A percentile compares a stretch with the other conserved stretches of the same genome.
These are phyloP conservation scores for Conomelus anceps DNA, from an alignment of 2,888 invertebrate genomes.

Conservation along the genomic window DNA sequence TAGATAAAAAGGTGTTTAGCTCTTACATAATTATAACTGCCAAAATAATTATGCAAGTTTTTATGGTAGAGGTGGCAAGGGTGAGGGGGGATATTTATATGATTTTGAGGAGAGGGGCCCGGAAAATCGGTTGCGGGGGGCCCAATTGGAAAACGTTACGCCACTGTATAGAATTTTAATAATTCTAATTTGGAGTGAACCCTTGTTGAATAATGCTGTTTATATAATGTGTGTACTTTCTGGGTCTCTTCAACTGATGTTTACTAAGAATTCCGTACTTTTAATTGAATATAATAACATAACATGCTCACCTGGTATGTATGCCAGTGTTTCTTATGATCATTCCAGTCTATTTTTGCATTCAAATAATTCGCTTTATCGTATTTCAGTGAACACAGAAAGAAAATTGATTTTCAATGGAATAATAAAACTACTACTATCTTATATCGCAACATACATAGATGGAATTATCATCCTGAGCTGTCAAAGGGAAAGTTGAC, in stretches of 20 bases:
- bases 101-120: no score
- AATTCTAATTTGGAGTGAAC: background rate
- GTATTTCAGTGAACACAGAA: background rate
- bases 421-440: conserved; percentile 65
- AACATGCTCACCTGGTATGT: no score
- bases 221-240: background rate
- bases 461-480: conserved; percentile 64
- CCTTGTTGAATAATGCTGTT: background rate
- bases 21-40: no score
- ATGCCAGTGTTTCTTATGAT: background rate
- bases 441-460: conserved; percentile 65
- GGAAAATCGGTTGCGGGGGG: no score
- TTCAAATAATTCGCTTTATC: no score
- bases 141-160: no score
- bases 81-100: no score
- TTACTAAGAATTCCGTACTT: background rate
- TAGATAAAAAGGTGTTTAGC: no score
- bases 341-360: background rate
- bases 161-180: no score
- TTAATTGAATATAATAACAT: background rate
- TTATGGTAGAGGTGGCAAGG: no score
- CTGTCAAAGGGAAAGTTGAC: conserved; percentile 62
- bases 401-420: conserved; percentile 56
- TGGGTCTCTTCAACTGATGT: background rate
- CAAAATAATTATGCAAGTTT: no score